Conservation (phyloP, 2,797 vertebrate genomes). For the Poeciliopsis paucimaculata region DNA sequence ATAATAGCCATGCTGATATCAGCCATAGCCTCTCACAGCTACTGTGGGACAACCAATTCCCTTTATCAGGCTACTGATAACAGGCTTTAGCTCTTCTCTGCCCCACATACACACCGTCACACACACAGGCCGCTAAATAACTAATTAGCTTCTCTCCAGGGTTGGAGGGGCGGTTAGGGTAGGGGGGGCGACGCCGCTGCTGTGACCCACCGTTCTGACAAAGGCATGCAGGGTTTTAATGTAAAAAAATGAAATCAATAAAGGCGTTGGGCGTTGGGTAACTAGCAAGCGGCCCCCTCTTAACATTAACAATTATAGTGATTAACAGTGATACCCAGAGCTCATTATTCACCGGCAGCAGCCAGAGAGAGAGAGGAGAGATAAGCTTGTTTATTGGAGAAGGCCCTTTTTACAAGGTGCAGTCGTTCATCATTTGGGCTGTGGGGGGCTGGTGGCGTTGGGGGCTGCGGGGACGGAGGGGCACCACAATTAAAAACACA, state of each 20-base stretch:
- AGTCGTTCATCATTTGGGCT: constrained; percentile 88
- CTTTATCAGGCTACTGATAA: constrained; percentile 75
- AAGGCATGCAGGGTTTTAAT: constrained; percentile 78
- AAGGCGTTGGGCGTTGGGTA: constrained; percentile 81
- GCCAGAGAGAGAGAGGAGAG: constrained; percentile 70
- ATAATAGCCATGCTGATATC: constrained; percentile 73
- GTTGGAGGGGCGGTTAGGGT: constrained; percentile 10
- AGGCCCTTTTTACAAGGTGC: constrained; percentile 87
- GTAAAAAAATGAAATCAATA: constrained; percentile 89
- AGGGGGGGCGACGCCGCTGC: background rate
- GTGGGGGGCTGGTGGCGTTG: constrained; percentile 43
- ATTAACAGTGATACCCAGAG: constrained; percentile 93
- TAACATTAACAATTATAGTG: constrained; percentile 94
- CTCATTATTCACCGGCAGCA: constrained; percentile 91
- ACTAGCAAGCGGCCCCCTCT: constrained; percentile 77
- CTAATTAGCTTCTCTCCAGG: constrained; percentile 77
- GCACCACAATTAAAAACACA: constrained; percentile 75
- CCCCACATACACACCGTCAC: constrained; percentile 66
- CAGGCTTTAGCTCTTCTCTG: constrained; percentile 63
- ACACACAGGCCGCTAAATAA: constrained; percentile 77
- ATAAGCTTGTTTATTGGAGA: constrained; percentile 93
- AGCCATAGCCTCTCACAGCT: constrained; percentile 70
- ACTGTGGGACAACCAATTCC: constrained; percentile 77
- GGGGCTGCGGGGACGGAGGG: constrained; percentile 32
- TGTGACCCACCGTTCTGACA: constrained; percentile 62